phyloP scores from a whole-genome alignment of 1,140 invertebrate genomes.

The Drosophila equinoxialis region DNA sequence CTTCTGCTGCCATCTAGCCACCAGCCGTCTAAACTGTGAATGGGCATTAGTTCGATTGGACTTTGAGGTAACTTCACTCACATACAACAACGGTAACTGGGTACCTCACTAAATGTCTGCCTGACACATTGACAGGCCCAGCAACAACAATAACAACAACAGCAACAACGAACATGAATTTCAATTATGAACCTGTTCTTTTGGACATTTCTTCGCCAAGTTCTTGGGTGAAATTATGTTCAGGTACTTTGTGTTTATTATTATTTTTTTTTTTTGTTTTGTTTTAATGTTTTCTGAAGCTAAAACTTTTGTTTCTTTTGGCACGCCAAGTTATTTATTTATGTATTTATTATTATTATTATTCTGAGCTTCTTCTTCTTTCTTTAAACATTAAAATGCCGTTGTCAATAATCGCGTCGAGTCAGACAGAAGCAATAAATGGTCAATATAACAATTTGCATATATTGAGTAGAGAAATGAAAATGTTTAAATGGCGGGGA shows the following conservation, averaged over 20 bases:
- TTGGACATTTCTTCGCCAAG: constrained; percentile 64
- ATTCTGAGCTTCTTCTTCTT: constrained; percentile 3
- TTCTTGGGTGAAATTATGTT: constrained; percentile 65
- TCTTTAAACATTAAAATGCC: constrained; percentile 67
- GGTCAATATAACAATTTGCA: constrained; percentile 72
- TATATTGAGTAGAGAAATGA: constrained; percentile 56
- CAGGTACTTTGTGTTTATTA: constrained; percentile 48
- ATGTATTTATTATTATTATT: constrained; percentile 23
- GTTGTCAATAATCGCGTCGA: constrained; percentile 60
- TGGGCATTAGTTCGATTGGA: constrained; percentile 47
- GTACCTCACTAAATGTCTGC: constrained; percentile 27
- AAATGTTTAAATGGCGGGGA: not conserved
- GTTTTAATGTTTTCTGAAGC: not conserved
- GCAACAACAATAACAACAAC: constrained; percentile 25
- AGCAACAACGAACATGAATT: constrained; percentile 71
- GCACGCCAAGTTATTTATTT: constrained; percentile 69
- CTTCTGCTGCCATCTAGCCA: not conserved
- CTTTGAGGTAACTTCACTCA: constrained; percentile 39
- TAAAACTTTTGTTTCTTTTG: constrained; percentile 43
- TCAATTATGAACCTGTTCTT: constrained; percentile 80
- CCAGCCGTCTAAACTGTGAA: constrained; percentile 11
- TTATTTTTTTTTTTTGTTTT: constrained; percentile 27
- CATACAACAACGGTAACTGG: constrained; percentile 49
- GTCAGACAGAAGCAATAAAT: constrained; percentile 55
- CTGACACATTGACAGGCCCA: constrained; percentile 62